phyloP scores from a whole-genome alignment of 92 coral and sea anemone species.

The Phymanthus crucifer region DNA sequence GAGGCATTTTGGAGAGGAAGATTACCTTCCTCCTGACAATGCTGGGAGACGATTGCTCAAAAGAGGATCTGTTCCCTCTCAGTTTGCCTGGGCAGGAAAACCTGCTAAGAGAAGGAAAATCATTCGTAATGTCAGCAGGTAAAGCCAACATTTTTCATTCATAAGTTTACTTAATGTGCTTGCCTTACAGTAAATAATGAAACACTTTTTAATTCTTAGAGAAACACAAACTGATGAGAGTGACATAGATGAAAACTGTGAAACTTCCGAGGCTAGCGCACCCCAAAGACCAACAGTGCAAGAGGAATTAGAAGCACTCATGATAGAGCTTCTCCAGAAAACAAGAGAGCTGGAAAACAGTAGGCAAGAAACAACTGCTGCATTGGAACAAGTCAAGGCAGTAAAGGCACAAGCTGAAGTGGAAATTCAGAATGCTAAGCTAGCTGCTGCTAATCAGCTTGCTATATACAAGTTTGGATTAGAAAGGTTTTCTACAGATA shows the following conservation, averaged over 20 bases:
- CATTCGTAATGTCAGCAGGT: conserved; percentile 37
- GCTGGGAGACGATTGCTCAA: conserved; percentile 27
- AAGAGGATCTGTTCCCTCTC: conserved; percentile 25
- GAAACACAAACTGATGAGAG: conserved; percentile 56
- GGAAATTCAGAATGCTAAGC: conserved; percentile 8
- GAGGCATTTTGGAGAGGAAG: conserved; percentile 33
- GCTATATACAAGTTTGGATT: conserved; percentile 43
- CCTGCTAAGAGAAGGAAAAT: conserved; percentile 34
- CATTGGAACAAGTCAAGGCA: conserved; percentile 21
- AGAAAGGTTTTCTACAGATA: conserved; percentile 49
- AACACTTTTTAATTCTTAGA: conserved; percentile 28
- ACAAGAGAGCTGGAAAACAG: conserved; percentile 29
- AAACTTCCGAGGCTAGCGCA: neutral
- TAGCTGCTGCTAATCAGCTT: conserved; percentile 36
- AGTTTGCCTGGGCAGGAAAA: conserved; percentile 33
- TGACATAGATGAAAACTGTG: conserved; percentile 25
- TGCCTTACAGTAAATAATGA: conserved; percentile 1
- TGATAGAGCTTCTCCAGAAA: conserved; percentile 21
- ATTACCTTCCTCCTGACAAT: conserved; percentile 38
- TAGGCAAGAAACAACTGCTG: conserved; percentile 28
- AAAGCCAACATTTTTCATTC: neutral
- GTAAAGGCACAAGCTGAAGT: conserved; percentile 30
- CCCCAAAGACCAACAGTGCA: neutral
- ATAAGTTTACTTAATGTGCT: neutral
- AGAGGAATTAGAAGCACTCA: conserved; percentile 28